These are phyloP conservation scores for Acleris holmiana DNA, from an alignment of 2,888 invertebrate genomes.

Conservation along the genomic window DNA sequence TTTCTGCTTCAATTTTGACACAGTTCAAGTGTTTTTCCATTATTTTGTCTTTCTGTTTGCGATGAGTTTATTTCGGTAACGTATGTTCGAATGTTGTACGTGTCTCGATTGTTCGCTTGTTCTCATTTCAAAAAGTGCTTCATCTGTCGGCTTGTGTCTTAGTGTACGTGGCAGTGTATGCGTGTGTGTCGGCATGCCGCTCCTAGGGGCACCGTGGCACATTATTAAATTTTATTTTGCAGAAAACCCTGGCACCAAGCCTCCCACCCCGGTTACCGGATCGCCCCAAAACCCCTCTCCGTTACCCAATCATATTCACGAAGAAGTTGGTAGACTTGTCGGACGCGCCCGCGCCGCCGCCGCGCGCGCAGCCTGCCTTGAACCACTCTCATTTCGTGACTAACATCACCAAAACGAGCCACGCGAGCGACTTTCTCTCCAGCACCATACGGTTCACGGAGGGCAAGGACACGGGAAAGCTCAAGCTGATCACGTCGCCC, in stretches of 20 bases:
- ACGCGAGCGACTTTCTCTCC: constrained; percentile 68
- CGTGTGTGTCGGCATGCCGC: constrained; percentile 60
- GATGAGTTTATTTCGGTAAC: constrained; percentile 1
- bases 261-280: constrained; percentile 77
- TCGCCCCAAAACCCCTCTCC: constrained; percentile 72
- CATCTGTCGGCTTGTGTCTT: constrained; percentile 14
- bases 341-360: constrained; percentile 74
- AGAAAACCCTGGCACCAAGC: constrained; percentile 78
- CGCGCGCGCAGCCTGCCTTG: constrained; percentile 59
- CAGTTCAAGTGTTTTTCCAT: too few relatives aligned
- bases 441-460: constrained; percentile 77
- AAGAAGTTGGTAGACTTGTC: constrained; percentile 74
- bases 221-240: constrained; percentile 78
- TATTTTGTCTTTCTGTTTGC: too few relatives aligned
- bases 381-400: constrained; percentile 69
- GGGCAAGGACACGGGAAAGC: constrained; percentile 69
- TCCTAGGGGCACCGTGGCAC: constrained; percentile 76
- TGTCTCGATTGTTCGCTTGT: constrained; percentile 22
- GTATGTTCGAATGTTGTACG: neutral
- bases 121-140: constrained; percentile 21
- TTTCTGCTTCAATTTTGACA: too few relatives aligned
- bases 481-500: constrained; percentile 70
- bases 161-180: constrained; percentile 51
- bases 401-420: constrained; percentile 72
- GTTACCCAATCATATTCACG: constrained; percentile 77